Evolutionary conservation across 2,113 vertebrate genomes (phyloP).

Genomic region (Petaurus breviceps): DNA sequence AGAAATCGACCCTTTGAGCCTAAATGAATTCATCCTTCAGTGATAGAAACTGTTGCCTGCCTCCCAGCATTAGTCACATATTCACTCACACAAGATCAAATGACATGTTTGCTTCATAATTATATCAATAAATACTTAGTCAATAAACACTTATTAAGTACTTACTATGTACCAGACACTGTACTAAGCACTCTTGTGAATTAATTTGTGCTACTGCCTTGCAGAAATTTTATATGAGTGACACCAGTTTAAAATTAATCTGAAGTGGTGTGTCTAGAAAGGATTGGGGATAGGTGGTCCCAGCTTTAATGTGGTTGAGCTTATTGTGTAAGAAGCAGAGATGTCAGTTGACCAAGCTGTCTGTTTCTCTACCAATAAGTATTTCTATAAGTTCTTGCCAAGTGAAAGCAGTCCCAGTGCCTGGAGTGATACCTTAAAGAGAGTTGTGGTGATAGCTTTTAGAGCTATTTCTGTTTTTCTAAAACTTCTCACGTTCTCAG

Average conservation of each 20-base stretch:
- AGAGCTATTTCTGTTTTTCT: not conserved
- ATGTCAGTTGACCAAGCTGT: not conserved
- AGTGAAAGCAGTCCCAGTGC: not conserved
- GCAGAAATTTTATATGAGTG: not conserved
- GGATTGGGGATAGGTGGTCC: not conserved
- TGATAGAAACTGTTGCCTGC: not conserved
- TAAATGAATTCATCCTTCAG: not conserved
- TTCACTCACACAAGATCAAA: not conserved
- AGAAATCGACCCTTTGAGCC: no score
- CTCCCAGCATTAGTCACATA: not conserved
- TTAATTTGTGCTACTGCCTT: not conserved
- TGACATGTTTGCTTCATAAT: not conserved
- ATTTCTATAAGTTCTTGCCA: not conserved
- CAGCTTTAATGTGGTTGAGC: not conserved
- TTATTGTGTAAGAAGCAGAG: not conserved
- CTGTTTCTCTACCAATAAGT: not conserved
- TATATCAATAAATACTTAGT: not conserved
- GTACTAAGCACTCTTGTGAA: not conserved
- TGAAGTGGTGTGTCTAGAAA: not conserved
- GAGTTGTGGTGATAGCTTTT: not conserved
- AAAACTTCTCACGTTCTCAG: not conserved
- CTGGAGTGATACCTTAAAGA: not conserved
- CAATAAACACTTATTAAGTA: not conserved
- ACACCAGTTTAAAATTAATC: not conserved
- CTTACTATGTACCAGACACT: not conserved